A percentile compares a stretch with the other conserved stretches of the same genome.
Evolutionary conservation across 2,888 invertebrate genomes (phyloP).

Genomic region (Xylocampa areola): DNA sequence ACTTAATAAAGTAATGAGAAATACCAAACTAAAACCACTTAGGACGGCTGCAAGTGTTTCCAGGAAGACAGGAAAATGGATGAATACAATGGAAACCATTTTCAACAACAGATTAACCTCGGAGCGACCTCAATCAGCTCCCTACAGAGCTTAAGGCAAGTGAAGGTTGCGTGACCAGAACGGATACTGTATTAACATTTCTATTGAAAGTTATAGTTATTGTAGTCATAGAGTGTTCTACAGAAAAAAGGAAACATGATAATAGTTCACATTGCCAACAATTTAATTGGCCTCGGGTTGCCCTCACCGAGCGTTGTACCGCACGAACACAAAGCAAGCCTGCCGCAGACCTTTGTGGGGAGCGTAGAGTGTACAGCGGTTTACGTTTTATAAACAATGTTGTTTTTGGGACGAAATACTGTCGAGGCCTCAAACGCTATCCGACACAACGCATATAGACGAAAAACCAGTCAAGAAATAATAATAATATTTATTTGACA

Average conservation of each 20-base stretch:
- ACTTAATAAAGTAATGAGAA: too few species aligned
- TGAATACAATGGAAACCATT: conserved; percentile 13
- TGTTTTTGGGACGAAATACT: too few species aligned
- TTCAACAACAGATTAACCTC: conserved; percentile 21
- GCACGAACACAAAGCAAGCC: conserved; percentile 19
- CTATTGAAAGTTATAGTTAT: not conserved
- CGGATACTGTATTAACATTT: conserved; percentile 1
- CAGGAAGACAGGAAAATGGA: conserved; percentile 7
- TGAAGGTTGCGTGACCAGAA: not conserved
- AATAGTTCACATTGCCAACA: conserved; percentile 12
- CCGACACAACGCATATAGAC: too few species aligned
- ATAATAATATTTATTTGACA: too few species aligned
- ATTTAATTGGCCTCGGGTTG: conserved; percentile 27
- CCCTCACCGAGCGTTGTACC: conserved; percentile 15
- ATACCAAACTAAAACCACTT: not conserved
- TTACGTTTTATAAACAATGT: not conserved
- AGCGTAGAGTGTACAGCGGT: not conserved
- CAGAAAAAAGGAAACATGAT: conserved; percentile 14
- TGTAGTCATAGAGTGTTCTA: conserved; percentile 1
- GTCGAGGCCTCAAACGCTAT: too few species aligned
- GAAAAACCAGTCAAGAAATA: too few species aligned
- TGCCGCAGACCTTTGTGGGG: not conserved
- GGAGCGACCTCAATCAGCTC: conserved; percentile 2
- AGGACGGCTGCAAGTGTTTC: conserved; percentile 3
- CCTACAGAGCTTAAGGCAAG: conserved; percentile 3